Percentiles rank a stretch among this genome's conserved stretches.
These are phyloP conservation scores for Drosophila ezoana DNA, from an alignment of 2,888 invertebrate genomes.

Conservation along the genomic window DNA sequence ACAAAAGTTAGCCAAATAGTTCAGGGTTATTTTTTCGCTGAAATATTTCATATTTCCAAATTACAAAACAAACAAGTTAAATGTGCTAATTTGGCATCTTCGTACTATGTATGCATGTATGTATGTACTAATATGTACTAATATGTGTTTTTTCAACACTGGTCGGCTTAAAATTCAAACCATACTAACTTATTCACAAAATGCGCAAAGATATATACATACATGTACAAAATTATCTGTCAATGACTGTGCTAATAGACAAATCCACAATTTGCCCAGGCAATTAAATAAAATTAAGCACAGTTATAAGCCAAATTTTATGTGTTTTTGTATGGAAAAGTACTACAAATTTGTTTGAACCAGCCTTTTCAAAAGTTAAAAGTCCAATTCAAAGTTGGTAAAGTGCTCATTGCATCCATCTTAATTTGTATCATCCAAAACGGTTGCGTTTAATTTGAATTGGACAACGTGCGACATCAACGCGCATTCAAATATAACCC, in stretches of 20 bases:
- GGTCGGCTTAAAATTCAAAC: conserved; percentile 9
- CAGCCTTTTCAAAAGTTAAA: background rate
- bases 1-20: conserved; percentile 7
- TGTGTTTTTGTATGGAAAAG: background rate
- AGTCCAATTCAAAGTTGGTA: conserved; percentile 3
- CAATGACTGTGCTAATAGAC: conserved; percentile 30
- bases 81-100: conserved; percentile 21
- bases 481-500: conserved; percentile 36
- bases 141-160: conserved; percentile 10
- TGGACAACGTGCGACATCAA: conserved; percentile 39
- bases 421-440: conserved; percentile 9
- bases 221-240: background rate
- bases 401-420: conserved; percentile 1
- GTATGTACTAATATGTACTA: background rate
- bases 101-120: too few relatives aligned
- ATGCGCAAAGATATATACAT: background rate
- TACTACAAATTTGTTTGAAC: background rate
- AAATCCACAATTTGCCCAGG: conserved; percentile 19
- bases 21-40: conserved; percentile 18
- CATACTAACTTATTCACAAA: conserved; percentile 8
- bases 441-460: conserved; percentile 14
- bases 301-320: conserved; percentile 4
- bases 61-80: conserved; percentile 3
- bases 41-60: conserved; percentile 18
- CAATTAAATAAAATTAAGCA: conserved; percentile 2